A percentile compares a stretch with the other conserved stretches of the same genome.
These are phyloP conservation scores for Acanthurus leucopareius DNA, from an alignment of 2,797 vertebrate genomes.

Conservation along the genomic window DNA sequence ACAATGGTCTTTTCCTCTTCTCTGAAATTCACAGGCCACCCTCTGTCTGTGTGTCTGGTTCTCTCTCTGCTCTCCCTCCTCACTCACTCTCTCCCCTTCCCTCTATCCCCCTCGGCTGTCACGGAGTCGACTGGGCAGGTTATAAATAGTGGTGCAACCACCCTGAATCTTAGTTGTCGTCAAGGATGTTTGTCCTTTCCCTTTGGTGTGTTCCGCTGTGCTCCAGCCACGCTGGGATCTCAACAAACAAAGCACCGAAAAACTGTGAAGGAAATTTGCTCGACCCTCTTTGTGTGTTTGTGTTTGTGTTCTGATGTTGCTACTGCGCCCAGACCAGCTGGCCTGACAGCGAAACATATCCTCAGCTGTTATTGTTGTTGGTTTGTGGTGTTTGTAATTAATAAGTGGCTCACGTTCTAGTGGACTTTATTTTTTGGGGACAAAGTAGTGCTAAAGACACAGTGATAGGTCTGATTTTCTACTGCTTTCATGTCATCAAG, in stretches of 20 bases:
- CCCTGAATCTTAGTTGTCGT: constrained; percentile 78
- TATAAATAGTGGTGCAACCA: constrained; percentile 84
- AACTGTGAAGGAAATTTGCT: constrained; percentile 63
- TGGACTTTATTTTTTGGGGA: constrained; percentile 6
- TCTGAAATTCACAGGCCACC: constrained; percentile 74
- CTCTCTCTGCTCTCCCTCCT: constrained; percentile 12
- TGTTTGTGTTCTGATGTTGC: constrained; percentile 30
- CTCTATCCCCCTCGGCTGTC: constrained; percentile 73
- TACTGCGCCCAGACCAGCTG: constrained; percentile 37
- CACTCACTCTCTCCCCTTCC: constrained; percentile 29
- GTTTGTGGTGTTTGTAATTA: constrained; percentile 29
- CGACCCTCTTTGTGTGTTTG: constrained; percentile 31
- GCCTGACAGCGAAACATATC: constrained; percentile 53
- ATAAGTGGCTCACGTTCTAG: constrained; percentile 18
- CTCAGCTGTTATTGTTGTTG: constrained; percentile 26
- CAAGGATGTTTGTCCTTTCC: constrained; percentile 76
- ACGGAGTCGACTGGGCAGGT: constrained; percentile 75
- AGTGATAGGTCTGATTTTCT: neutral
- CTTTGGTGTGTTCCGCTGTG: constrained; percentile 58
- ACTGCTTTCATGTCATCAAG: neutral
- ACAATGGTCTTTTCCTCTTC: constrained; percentile 77
- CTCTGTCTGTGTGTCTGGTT: constrained; percentile 59
- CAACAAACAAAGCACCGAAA: constrained; percentile 57
- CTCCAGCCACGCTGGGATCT: constrained; percentile 56
- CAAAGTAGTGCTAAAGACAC: neutral